A percentile compares a stretch with the other conserved stretches of the same genome.
Evolutionary conservation across 1,140 invertebrate genomes (phyloP).

Genomic region (Aphaenogaster floridana): DNA sequence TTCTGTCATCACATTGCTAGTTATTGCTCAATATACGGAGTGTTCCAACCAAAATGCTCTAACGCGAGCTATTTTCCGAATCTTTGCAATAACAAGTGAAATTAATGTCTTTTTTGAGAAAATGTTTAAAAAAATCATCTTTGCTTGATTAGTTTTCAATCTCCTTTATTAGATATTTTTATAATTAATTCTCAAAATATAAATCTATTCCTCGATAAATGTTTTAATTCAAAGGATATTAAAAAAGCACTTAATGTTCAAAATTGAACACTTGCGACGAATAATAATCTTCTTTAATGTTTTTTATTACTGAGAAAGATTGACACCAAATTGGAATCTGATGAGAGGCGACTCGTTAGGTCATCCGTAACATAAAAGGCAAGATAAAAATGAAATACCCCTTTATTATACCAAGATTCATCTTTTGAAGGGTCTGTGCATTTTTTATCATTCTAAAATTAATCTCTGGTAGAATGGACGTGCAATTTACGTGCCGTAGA

Average conservation of each 20-base stretch:
- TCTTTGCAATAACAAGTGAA: background rate
- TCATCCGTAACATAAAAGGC: background rate
- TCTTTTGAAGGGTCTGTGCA: background rate
- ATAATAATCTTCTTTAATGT: background rate
- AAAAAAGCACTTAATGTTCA: background rate
- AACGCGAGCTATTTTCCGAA: background rate
- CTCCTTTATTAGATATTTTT: background rate
- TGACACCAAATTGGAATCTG: background rate
- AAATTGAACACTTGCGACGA: background rate
- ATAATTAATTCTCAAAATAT: background rate
- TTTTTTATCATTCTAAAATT: conserved; percentile 21
- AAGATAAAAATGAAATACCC: conserved; percentile 16
- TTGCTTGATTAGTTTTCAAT: background rate
- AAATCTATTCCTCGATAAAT: background rate
- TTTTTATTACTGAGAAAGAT: background rate
- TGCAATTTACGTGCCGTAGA: conserved; percentile 8
- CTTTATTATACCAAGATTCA: conserved; percentile 10
- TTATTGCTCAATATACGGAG: background rate
- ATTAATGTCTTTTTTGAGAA: background rate
- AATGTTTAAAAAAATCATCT: background rate
- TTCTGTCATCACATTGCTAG: background rate
- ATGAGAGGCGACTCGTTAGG: background rate
- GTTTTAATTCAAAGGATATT: background rate
- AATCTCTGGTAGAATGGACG: conserved; percentile 1
- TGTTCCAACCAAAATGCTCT: background rate